Base-by-base conservation (phyloP, 1,140 invertebrate genomes). In the Dendrolimus kikuchii region DNA sequence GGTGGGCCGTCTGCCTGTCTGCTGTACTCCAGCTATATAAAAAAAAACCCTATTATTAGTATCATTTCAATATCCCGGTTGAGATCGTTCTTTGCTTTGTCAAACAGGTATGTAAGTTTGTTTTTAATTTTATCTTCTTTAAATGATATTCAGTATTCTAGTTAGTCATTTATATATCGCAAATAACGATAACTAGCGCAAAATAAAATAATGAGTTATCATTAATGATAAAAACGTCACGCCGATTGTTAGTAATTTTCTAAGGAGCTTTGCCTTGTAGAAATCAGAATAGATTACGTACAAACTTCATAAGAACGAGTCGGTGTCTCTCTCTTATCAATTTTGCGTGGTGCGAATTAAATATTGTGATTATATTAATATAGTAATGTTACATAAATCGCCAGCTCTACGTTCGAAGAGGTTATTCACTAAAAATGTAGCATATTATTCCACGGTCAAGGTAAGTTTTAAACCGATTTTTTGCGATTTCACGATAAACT, bases 371-470 rank as follows among this genome's bases (percentile, higher is more conserved):
- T 23, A 2, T 44, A 44, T 38, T 53, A 43, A 42, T 37, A 56
- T 49, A 8, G 69, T 62, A 64, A 83, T 83, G 78, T 77, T 73
- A 57, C 64, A 74, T 46, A 81, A 71, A 66, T 68, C 71, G 38
- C 63, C 67, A 57, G 57, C 68, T 65, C 60, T 77, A 61, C 75
- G 73, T 7, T 60, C 68, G 57, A 75, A 66, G 60, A 70, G 66
- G 40, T 65, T 67, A 42, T 61, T 75, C 6, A 51, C 78, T 47
- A 74, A 71, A 52, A 66, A 74, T 52, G 61, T 78, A 40, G 62
- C 61, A 46, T 76, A 63, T 55, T 81, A 77, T 66, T 81, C 80
- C 6, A 69, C 77, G 5, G 53, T 66, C 41, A 83, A 79, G 75
- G 80, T 83, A 70, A 54, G 76, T 64, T 46, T 51, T 57, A 3